Base-by-base conservation (phyloP, 2,888 invertebrate genomes). In the Euspilapteryx auroguttella region DNA sequence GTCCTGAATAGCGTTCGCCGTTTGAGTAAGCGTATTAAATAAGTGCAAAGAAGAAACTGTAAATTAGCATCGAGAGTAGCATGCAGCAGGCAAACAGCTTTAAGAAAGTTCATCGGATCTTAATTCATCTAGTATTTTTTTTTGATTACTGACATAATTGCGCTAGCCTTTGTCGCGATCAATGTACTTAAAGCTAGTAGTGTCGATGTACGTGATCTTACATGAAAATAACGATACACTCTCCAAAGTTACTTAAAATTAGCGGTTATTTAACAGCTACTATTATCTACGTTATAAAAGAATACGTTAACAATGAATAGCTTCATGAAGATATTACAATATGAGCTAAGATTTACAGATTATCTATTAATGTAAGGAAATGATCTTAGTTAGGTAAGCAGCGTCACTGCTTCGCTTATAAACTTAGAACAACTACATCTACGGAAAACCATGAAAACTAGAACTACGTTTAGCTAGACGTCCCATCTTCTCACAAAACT, bases 81-180 rank as follows among this genome's bases (percentile, higher is more conserved):
- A 75, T 75, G 73, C 75, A 73, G 75, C 73, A 71, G 63, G 69
- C 75, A 73, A 73, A 64, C 54, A 48, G 49, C 44, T 44, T 43
- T 44, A 34, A 36, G 35, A 22, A 14, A n/a, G n/a, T n/a, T n/a
- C n/a, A n/a, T n/a, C n/a, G n/a, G n/a, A n/a, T n/a, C n/a, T n/a
- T n/a, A n/a, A n/a, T n/a, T n/a, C n/a, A n/a, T n/a, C n/a, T n/a
- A n/a, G n/a, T n/a, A n/a, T n/a, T n/a, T n/a, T n/a, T n/a, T n/a
- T n/a, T n/a, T n/a, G n/a, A n/a, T n/a, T n/a, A n/a, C n/a, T n/a
- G n/a, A n/a, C n/a, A n/a, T n/a, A n/a, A n/a, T n/a, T n/a, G n/a
- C n/a, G n/a, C n/a, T n/a, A n/a, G n/a, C n/a, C n/a, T n/a, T n/a
- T n/a, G n/a, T n/a, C n/a, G n/a, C 32, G 32, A 34, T 33, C 30